These are phyloP conservation scores for Holcopasites calliopsidis DNA, from an alignment of 1,140 invertebrate species.

Conservation along the genomic window DNA sequence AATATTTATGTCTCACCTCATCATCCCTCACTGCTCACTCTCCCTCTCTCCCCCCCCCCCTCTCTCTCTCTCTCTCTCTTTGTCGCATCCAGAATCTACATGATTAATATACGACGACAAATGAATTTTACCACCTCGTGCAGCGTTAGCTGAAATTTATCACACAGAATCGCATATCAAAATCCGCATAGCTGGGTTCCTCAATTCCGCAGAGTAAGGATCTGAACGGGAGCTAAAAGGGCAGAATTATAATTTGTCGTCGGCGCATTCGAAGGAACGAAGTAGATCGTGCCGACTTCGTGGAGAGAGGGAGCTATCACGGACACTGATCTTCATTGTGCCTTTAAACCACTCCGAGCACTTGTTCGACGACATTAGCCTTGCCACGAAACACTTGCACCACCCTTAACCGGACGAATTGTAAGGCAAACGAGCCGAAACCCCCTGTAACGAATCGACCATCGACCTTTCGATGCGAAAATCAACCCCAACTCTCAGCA, in stretches of 20 bases:
- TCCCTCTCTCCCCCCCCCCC: too few species aligned
- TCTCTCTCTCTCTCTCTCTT: too few species aligned
- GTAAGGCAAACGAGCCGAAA: neutral
- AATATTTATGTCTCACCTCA: too few species aligned
- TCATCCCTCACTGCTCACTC: too few species aligned
- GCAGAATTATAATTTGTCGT: conserved; percentile 8
- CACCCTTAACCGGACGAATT: conserved; percentile 11
- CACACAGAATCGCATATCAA: neutral
- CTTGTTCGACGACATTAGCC: conserved; percentile 15
- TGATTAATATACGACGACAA: too few species aligned
- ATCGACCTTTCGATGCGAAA: neutral
- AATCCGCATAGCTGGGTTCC: neutral
- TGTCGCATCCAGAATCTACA: too few species aligned
- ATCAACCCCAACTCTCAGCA: neutral
- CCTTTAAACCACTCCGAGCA: neutral
- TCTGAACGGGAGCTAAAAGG: neutral
- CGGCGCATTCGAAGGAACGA: neutral
- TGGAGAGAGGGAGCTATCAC: conserved; percentile 4
- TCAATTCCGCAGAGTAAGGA: neutral
- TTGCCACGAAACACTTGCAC: neutral
- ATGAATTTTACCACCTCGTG: neutral
- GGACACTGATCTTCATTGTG: conserved; percentile 32
- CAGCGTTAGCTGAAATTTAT: neutral
- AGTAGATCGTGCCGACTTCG: conserved; percentile 9
- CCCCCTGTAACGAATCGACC: neutral